Evolutionary conservation across 2,113 vertebrate genomes (phyloP).

Genomic region (Muscicapa adusta): DNA sequence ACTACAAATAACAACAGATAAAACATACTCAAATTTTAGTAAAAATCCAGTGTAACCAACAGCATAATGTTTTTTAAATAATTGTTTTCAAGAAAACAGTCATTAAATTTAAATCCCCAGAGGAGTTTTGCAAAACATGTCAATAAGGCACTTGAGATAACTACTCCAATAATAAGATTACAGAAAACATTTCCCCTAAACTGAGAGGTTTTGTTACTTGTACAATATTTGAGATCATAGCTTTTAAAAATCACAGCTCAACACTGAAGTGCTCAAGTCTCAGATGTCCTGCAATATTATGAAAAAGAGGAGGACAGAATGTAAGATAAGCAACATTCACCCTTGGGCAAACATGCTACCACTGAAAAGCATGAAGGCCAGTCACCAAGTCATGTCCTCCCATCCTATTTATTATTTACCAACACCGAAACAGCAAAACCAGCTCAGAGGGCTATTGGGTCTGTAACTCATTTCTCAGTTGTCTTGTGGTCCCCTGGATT

Average conservation of each 20-base stretch:
- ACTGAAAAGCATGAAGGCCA: background rate
- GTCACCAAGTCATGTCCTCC: background rate
- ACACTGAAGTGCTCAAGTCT: background rate
- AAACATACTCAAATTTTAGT: background rate
- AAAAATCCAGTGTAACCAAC: background rate
- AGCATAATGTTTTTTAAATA: background rate
- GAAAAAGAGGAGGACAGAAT: background rate
- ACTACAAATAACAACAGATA: background rate
- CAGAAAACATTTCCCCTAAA: background rate
- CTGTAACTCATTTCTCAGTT: background rate
- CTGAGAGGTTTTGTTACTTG: background rate
- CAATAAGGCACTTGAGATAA: background rate
- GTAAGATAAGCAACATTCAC: background rate
- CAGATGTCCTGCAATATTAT: background rate
- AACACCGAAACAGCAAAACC: accelerated
- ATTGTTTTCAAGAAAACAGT: background rate
- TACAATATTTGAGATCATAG: background rate
- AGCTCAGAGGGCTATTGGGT: background rate
- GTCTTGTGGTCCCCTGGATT: background rate
- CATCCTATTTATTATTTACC: background rate
- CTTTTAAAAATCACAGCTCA: background rate
- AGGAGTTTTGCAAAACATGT: background rate
- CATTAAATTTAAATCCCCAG: background rate
- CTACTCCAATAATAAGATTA: background rate
- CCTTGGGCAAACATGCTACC: background rate